These are phyloP conservation scores for Malacoctenus gilli DNA, from an alignment of 2,797 vertebrate genomes.

Conservation along the genomic window DNA sequence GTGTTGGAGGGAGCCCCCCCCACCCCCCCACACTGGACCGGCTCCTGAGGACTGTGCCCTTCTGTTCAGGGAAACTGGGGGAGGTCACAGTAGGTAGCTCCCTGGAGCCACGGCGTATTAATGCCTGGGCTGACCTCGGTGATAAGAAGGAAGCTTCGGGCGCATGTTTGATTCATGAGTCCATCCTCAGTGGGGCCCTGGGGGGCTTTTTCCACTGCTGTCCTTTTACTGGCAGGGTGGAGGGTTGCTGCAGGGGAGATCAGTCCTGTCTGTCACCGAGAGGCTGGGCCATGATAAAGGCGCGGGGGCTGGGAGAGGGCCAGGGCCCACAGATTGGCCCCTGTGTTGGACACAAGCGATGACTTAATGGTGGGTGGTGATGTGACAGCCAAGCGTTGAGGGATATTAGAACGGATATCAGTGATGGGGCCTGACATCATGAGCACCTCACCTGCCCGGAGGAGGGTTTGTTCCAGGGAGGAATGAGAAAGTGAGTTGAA, in stretches of 20 bases:
- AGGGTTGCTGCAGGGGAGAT: constrained; percentile 76
- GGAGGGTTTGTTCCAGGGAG: constrained; percentile 46
- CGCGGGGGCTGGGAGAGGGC: constrained; percentile 66
- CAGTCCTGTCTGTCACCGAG: constrained; percentile 79
- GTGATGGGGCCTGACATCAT: constrained; percentile 62
- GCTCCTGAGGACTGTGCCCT: constrained; percentile 77
- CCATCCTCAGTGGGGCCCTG: constrained; percentile 77
- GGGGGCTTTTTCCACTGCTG: constrained; percentile 78
- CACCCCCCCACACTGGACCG: constrained; percentile 62
- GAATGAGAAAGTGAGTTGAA: constrained; percentile 61
- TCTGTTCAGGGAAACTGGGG: constrained; percentile 75
- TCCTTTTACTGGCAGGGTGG: constrained; percentile 78
- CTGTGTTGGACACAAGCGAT: constrained; percentile 69
- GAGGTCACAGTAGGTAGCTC: constrained; percentile 81
- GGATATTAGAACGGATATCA: constrained; percentile 74
- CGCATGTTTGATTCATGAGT: constrained; percentile 85
- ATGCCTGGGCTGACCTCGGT: constrained; percentile 80
- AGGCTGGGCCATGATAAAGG: constrained; percentile 76
- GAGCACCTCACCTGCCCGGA: constrained; percentile 62
- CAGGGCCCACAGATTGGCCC: constrained; percentile 64
- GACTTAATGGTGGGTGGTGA: constrained; percentile 77
- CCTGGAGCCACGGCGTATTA: constrained; percentile 79
- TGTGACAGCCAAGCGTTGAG: constrained; percentile 69
- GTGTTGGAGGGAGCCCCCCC: constrained; percentile 72
- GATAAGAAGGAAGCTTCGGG: constrained; percentile 80